phyloP scores from a whole-genome alignment of 2,797 vertebrate genomes.

The Diglossa cyanea region DNA sequence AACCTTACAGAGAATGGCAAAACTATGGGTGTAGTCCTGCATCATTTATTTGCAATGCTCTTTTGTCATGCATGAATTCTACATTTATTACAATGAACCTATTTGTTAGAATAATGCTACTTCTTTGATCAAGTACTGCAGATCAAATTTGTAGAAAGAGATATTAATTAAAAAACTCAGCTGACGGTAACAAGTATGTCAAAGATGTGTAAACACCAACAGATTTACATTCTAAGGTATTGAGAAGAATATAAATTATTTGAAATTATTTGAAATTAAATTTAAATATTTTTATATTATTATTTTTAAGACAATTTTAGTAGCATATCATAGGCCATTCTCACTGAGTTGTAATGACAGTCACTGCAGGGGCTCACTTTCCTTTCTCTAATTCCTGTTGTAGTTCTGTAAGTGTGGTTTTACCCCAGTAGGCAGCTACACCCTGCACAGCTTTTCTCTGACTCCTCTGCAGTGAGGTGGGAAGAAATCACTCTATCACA shows the following conservation, averaged over 20 bases:
- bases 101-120: background rate
- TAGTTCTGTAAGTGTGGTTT: background rate
- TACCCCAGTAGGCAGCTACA: background rate
- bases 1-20: background rate
- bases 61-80: background rate
- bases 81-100: background rate
- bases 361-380: background rate
- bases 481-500: background rate
- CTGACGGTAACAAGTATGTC: background rate
- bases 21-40: background rate
- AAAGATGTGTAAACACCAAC: background rate
- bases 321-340: background rate
- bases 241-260: background rate
- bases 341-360: background rate
- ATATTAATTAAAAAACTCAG: background rate
- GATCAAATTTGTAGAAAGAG: background rate
- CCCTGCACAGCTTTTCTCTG: rapidly evolving
- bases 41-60: background rate
- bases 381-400: background rate
- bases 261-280: background rate
- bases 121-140: background rate
- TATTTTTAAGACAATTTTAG: background rate
- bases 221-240: background rate
- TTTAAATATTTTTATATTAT: background rate
- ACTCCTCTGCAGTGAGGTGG: background rate